A percentile compares a stretch with the other conserved stretches of the same genome.
These are phyloP conservation scores for Noturus placidus DNA, from an alignment of 2,113 vertebrate genomes.

Conservation along the genomic window DNA sequence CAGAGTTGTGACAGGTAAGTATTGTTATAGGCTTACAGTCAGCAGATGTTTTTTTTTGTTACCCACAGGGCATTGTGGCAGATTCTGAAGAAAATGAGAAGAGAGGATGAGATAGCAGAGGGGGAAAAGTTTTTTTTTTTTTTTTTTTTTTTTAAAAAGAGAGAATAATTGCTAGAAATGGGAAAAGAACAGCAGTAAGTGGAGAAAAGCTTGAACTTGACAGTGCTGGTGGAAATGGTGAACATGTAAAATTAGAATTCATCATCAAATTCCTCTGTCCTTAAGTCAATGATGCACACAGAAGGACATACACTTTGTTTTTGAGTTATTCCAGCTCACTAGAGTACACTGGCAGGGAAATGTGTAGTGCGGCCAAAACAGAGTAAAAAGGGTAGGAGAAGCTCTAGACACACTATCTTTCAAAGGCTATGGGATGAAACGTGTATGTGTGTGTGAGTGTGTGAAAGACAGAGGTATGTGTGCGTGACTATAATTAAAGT, in stretches of 20 bases:
- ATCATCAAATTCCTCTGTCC: conserved; percentile 8
- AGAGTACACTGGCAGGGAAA: conserved; percentile 48
- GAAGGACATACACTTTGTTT: conserved; percentile 38
- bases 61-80: neutral
- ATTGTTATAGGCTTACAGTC: conserved; percentile 66
- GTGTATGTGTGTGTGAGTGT: conserved; percentile 63
- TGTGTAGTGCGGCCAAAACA: conserved; percentile 43
- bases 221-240: neutral
- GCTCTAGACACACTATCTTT: conserved; percentile 58
- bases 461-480: conserved; percentile 54
- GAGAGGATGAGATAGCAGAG: conserved; percentile 3
- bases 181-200: neutral
- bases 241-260: conserved; percentile 30
- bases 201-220: neutral
- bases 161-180: neutral
- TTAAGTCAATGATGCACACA: conserved; percentile 28
- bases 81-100: neutral
- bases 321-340: conserved; percentile 52
- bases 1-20: conserved; percentile 58
- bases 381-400: conserved; percentile 49
- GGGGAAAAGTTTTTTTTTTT: neutral
- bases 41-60: conserved; percentile 51
- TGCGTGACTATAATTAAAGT: conserved; percentile 73
- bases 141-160: neutral
- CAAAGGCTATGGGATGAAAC: conserved; percentile 56